phyloP scores from a whole-genome alignment of 2,888 invertebrate species.

The Stenichneumon culpator region DNA sequence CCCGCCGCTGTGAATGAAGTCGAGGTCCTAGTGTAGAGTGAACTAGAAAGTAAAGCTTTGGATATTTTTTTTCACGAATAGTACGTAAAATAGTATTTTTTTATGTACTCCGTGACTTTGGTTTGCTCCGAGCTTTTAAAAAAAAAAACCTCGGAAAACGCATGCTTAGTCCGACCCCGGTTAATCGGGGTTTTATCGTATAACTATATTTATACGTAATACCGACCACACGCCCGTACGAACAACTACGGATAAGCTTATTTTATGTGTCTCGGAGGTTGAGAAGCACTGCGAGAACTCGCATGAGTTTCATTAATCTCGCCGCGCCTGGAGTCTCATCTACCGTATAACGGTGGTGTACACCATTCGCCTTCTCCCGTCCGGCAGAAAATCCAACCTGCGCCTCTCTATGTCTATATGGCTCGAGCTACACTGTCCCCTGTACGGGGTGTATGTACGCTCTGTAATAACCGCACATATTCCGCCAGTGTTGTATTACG shows the following conservation, averaged over 20 bases:
- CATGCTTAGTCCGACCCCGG: no score
- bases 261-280: conserved; percentile 54
- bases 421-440: background rate
- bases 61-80: no score
- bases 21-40: no score
- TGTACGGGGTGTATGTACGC: conserved; percentile 39
- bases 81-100: no score
- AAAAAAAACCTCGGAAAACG: no score
- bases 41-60: no score
- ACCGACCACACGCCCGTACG: background rate
- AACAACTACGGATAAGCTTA: background rate
- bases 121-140: no score
- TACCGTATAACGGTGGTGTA: conserved; percentile 63
- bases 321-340: conserved; percentile 79
- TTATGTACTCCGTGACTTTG: no score
- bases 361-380: conserved; percentile 44
- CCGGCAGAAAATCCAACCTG: conserved; percentile 45
- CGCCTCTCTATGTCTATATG: conserved; percentile 37
- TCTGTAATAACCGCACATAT: conserved; percentile 47
- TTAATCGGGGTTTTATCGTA: background rate
- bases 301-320: conserved; percentile 81
- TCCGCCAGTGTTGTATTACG: conserved; percentile 33
- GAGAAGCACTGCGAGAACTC: conserved; percentile 74
- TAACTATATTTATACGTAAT: background rate
- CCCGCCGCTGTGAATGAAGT: no score